Conservation (phyloP, 2,888 invertebrate genomes). For the Mythimna loreyi region DNA sequence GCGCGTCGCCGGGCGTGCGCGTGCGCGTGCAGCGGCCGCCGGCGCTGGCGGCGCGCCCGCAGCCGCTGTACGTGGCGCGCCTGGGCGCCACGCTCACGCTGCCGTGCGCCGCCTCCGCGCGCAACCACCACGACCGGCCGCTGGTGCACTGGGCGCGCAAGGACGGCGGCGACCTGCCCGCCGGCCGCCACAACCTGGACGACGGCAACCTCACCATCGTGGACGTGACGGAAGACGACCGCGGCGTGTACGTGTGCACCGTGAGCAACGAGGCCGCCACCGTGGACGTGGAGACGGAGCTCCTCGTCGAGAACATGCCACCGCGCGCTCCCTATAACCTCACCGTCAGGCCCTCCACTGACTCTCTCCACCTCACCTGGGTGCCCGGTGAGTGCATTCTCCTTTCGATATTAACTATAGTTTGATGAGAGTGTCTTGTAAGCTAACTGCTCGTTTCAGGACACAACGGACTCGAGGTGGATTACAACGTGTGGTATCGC, state of each 20-base stretch:
- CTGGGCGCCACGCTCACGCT: constrained; percentile 95
- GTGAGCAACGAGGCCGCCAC: constrained; percentile 97
- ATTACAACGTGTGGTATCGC: constrained; percentile 97
- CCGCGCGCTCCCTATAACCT: constrained; percentile 98
- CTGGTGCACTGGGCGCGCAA: constrained; percentile 83
- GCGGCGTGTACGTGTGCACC: constrained; percentile 96
- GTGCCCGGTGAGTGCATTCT: constrained; percentile 90
- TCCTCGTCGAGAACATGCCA: constrained; percentile 96
- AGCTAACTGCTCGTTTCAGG: constrained; percentile 81
- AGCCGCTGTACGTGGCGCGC: constrained; percentile 95
- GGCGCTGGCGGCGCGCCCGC: constrained; percentile 95
- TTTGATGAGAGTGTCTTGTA: neutral
- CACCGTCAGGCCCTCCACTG: constrained; percentile 93
- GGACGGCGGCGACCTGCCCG: constrained; percentile 93
- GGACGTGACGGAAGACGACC: constrained; percentile 95
- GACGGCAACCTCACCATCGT: constrained; percentile 96
- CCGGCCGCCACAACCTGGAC: constrained; percentile 92
- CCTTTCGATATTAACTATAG: neutral
- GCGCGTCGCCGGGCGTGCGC: constrained; percentile 95
- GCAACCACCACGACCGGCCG: constrained; percentile 73
- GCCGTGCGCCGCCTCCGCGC: constrained; percentile 95
- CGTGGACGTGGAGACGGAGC: constrained; percentile 95
- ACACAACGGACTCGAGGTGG: constrained; percentile 94
- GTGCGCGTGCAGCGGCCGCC: constrained; percentile 97
- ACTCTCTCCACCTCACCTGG: constrained; percentile 95